Evolutionary conservation across 1,140 invertebrate species (phyloP).

Genomic region (Coptotermes formosanus): DNA sequence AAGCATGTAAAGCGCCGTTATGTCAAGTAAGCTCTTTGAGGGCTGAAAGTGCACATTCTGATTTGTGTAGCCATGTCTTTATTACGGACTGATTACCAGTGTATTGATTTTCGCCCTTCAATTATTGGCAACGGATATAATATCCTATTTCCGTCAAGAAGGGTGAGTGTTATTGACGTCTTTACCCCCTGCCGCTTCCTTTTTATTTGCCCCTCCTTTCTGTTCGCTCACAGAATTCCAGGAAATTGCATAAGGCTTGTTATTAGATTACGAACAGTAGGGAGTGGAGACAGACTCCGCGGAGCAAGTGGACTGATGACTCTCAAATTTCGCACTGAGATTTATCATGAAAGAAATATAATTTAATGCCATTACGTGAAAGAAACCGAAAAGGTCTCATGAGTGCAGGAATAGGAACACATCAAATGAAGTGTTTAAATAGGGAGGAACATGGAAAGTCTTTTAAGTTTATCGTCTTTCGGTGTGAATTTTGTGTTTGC

Average conservation of each 20-base stretch:
- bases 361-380: no score
- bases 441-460: no score
- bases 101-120: background rate
- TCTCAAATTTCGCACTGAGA: background rate
- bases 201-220: background rate
- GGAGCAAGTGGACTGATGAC: background rate
- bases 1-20: no score
- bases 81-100: background rate
- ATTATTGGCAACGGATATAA: conserved; percentile 16
- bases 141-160: background rate
- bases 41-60: background rate
- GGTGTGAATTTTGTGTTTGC: no score
- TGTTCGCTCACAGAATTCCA: background rate
- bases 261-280: background rate
- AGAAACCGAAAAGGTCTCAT: no score
- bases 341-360: no score
- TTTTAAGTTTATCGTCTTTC: no score
- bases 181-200: background rate
- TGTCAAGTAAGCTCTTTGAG: no score
- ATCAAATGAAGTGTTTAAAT: no score
- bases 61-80: background rate
- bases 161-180: conserved; percentile 5
- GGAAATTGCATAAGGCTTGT: background rate
- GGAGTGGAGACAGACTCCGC: background rate
- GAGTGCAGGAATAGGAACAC: no score